Evolutionary conservation across 2,888 invertebrate genomes (phyloP), one percentile per base, ranked within the genome.

Genomic region (Melieria crassipennis): DNA sequence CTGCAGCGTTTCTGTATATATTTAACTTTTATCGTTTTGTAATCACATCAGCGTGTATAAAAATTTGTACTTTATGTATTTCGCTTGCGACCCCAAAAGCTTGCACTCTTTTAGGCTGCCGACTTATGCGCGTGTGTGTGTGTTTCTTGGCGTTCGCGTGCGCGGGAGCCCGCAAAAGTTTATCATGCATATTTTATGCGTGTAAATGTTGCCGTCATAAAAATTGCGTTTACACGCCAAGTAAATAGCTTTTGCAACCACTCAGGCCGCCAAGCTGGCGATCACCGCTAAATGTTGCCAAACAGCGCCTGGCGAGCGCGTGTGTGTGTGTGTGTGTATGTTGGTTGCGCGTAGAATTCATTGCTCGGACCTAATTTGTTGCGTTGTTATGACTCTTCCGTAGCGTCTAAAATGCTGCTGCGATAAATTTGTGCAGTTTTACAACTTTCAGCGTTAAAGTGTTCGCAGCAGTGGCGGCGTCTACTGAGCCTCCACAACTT

Each of bases 121-220:
- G 4, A 48, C 13, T 16, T 16, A 45, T 55, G 11, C 1, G 10
- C 13, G n/a, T 7, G 10, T 11, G 47, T 11, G 11, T 30, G 13
- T 6, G 57, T n/a, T 30, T 46, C 6, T 65, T 43, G 30, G 5
- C n/a, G 42, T 10, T 6, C 64, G 50, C 64, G 16, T 42, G 43
- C 47, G 30, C 50, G 43, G 16, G 7, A 69, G 68, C 68, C 73
- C 79, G 77, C 77, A 80, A 80, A 80, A 79, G 77, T 82, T 81
- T 80, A 81, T 82, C 83, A 81, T 82, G 81, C 81, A 81, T 83
- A 81, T 81, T 82, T 82, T 78, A 82, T 82, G 80, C 76, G 76
- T 77, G 79, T 82, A 82, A 82, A 81, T 82, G 52, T 68, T 78
- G 75, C 79, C 79, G 75, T 80, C 82, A 82, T 82, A 69, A 82